These are phyloP conservation scores for Strongylocentrotus purpuratus DNA, from an alignment of 35 echinoderm and acorn worm species.

Conservation along the genomic window DNA sequence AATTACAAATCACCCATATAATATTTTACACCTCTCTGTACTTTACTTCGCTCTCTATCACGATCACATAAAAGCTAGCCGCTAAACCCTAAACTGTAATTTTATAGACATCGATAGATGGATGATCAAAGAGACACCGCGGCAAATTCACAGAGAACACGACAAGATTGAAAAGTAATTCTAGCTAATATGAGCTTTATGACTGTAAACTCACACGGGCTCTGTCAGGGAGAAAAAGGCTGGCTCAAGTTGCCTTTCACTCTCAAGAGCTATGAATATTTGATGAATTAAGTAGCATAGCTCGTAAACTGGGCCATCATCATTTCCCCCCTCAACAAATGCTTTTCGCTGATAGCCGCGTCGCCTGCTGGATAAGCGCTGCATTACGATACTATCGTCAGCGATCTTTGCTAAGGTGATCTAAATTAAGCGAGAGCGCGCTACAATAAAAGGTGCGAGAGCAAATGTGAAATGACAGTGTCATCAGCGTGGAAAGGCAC, in stretches of 20 bases:
- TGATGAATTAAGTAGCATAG: constrained; percentile 3
- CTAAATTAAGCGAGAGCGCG: background rate
- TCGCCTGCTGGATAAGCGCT: background rate
- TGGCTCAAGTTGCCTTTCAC: constrained; percentile 8
- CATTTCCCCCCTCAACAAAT: background rate
- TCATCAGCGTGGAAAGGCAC: background rate
- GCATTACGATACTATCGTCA: background rate
- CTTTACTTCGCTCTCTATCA: background rate
- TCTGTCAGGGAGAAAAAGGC: background rate
- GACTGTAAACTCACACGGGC: background rate
- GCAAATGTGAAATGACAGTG: background rate
- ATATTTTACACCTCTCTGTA: background rate
- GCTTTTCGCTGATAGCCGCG: background rate
- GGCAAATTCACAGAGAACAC: background rate
- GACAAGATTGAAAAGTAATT: constrained; percentile 13
- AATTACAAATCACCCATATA: background rate
- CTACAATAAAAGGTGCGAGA: background rate
- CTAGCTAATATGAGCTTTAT: constrained; percentile 12
- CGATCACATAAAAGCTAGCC: background rate
- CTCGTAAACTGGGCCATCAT: constrained; percentile 16
- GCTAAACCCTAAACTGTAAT: background rate
- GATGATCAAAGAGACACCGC: background rate
- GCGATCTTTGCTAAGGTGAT: background rate
- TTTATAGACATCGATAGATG: background rate
- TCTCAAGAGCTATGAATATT: constrained; percentile 18